Base-by-base conservation (phyloP, 2,888 invertebrate genomes). In the Phengaris arion region DNA sequence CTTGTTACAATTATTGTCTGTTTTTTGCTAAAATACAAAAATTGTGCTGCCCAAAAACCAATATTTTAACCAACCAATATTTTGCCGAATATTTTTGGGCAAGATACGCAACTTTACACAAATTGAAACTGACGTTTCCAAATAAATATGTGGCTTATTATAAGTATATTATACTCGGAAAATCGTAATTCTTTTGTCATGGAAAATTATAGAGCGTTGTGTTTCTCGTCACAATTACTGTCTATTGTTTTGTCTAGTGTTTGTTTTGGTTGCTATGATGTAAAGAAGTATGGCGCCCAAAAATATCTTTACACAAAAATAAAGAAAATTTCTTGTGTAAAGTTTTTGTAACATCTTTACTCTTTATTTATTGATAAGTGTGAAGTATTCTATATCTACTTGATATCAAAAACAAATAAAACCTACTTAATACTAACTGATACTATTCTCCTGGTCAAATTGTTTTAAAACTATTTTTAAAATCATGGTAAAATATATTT, bases 211-310 rank as follows among this genome's bases (percentile, higher is more conserved):
- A 64, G 12, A 45, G 35, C 35, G 35, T 64, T 64, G 64, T 64
- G 64, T 64, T 64, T 64, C 35, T 64, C 64, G 64, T 64, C 64
- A 64, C 64, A 64, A 64, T 64, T 45, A 64, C 64, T 45, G 64
- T 64, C 64, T 10, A 35, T 64, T 64, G 22, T 59, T n/a, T n/a
- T n/a, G n/a, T 64, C 64, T 10, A 35, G 45, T 64, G 22, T 59
- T n/a, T n/a, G n/a, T n/a, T 59, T 59, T 48, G 6, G 48, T 48
- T 57, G 15, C 22, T 59, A 59, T 8, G 59, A 22, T 22, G 35
- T 35, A 35, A 22, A 59, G 15, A 22, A 59, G 15, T 59, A 15
- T 15, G 57, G 9, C 2, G 59, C 10, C 10, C 15, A 22, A 59
- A 59, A 5, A 10, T 22, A 0, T 3, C 9, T 59, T 22, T 3